Evolutionary conservation across 2,888 invertebrate species (phyloP).

Genomic region (Gastrophysa polygoni): DNA sequence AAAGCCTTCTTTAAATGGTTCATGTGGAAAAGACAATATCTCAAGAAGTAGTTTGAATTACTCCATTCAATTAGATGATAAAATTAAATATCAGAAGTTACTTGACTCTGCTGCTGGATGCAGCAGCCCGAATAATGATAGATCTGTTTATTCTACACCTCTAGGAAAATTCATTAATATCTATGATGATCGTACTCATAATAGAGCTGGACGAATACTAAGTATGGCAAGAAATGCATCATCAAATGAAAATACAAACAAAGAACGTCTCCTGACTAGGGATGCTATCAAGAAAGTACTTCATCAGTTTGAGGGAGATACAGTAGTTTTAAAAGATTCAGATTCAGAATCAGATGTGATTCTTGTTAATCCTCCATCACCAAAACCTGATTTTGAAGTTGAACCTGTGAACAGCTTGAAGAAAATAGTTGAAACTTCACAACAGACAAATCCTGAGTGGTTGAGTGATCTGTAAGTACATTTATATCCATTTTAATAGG

Average conservation of each 20-base stretch:
- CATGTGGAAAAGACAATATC: neutral
- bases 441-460: conserved; percentile 63
- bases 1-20: conserved; percentile 17
- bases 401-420: conserved; percentile 63
- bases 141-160: conserved; percentile 46
- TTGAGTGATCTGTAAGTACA: conserved; percentile 59
- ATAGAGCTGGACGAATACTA: conserved; percentile 30
- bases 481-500: conserved; percentile 2
- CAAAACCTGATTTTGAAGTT: conserved; percentile 54
- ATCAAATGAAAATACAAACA: conserved; percentile 1
- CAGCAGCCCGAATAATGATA: conserved; percentile 31
- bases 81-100: conserved; percentile 63
- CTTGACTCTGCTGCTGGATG: conserved; percentile 55
- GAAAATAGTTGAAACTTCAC: conserved; percentile 62
- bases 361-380: conserved; percentile 52
- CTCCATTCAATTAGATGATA: conserved; percentile 65
- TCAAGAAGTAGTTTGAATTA: conserved; percentile 55
- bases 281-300: conserved; percentile 47
- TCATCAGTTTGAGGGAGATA: conserved; percentile 46
- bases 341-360: conserved; percentile 55
- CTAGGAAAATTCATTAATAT: conserved; percentile 37
- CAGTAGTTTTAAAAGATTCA: conserved; percentile 50
- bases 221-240: conserved; percentile 32
- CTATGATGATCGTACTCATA: conserved; percentile 31
- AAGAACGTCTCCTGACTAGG: conserved; percentile 42